Evolutionary conservation across 1,140 invertebrate species (phyloP).

Genomic region (Drosophila funebris): DNA sequence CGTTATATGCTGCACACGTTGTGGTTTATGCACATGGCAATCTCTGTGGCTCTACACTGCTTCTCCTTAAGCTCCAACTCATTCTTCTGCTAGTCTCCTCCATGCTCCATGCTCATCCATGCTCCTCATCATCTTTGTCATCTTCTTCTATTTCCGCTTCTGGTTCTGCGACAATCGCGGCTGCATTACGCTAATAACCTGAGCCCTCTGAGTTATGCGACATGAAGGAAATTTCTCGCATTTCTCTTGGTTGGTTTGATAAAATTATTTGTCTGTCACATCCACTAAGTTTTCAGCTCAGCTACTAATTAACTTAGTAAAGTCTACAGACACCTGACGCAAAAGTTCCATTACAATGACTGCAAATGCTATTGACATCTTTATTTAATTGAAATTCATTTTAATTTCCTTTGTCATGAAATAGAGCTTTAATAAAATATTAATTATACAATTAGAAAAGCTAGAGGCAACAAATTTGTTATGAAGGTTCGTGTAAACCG

Average conservation of each 20-base stretch:
- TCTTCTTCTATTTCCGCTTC: background rate
- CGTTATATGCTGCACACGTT: constrained; percentile 69
- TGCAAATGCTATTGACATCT: background rate
- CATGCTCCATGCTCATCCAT: constrained; percentile 3
- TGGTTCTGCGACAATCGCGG: constrained; percentile 57
- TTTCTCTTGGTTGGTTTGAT: constrained; percentile 26
- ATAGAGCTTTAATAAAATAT: no score
- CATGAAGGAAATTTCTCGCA: constrained; percentile 38
- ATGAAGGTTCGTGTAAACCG: no score
- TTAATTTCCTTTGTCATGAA: no score
- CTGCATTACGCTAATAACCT: constrained; percentile 79
- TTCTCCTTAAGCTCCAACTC: constrained; percentile 11
- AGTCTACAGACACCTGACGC: constrained; percentile 8
- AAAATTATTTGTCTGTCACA: constrained; percentile 29
- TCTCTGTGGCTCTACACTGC: constrained; percentile 40
- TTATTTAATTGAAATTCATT: background rate
- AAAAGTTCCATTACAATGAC: background rate
- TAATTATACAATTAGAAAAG: no score
- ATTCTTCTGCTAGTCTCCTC: constrained; percentile 1
- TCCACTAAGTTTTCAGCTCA: constrained; percentile 7
- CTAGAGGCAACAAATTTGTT: no score
- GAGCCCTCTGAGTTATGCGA: constrained; percentile 63
- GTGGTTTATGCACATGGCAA: constrained; percentile 73
- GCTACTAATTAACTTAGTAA: constrained; percentile 50
- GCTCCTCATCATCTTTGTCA: background rate